A percentile compares a stretch with the other conserved stretches of the same genome.
These are phyloP conservation scores for Dasysyrphus albostriatus DNA, from an alignment of 2,888 invertebrate species.

Conservation along the genomic window DNA sequence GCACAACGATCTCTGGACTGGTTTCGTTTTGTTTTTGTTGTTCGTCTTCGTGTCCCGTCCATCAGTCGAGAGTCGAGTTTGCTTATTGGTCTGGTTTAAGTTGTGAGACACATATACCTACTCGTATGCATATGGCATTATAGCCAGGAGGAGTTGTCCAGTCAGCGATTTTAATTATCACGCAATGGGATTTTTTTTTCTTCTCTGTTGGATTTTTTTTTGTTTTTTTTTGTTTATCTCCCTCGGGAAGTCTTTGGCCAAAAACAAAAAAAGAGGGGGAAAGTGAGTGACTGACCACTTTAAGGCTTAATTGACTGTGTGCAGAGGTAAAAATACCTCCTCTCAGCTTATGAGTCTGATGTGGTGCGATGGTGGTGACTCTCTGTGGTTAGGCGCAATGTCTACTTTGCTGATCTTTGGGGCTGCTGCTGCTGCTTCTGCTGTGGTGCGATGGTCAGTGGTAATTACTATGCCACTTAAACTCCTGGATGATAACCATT, in stretches of 20 bases:
- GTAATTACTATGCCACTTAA: constrained; percentile 75
- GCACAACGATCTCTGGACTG: constrained; percentile 47
- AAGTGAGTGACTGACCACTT: constrained; percentile 68
- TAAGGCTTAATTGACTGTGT: constrained; percentile 73
- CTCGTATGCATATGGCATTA: constrained; percentile 57
- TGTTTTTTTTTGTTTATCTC: constrained; percentile 4
- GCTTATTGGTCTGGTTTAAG: constrained; percentile 62
- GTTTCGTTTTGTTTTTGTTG: constrained; percentile 22
- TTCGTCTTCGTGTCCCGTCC: constrained; percentile 6
- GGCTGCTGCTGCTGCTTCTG: constrained; percentile 30
- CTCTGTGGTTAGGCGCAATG: constrained; percentile 43
- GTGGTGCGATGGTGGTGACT: constrained; percentile 19
- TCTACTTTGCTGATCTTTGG: constrained; percentile 50
- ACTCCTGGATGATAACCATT: constrained; percentile 70
- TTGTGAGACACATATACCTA: constrained; percentile 28
- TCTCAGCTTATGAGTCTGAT: neutral
- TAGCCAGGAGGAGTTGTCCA: constrained; percentile 64
- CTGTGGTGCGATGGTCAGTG: constrained; percentile 52
- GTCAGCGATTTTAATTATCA: constrained; percentile 75
- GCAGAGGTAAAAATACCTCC: constrained; percentile 37
- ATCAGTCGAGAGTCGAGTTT: constrained; percentile 41
- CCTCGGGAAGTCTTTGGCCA: constrained; percentile 2
- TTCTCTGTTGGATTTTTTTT: neutral
- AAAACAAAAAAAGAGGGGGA: constrained; percentile 17
- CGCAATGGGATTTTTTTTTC: constrained; percentile 62